These are phyloP conservation scores for Tupiocoris notatus DNA, from an alignment of 2,888 invertebrate genomes.

Conservation along the genomic window DNA sequence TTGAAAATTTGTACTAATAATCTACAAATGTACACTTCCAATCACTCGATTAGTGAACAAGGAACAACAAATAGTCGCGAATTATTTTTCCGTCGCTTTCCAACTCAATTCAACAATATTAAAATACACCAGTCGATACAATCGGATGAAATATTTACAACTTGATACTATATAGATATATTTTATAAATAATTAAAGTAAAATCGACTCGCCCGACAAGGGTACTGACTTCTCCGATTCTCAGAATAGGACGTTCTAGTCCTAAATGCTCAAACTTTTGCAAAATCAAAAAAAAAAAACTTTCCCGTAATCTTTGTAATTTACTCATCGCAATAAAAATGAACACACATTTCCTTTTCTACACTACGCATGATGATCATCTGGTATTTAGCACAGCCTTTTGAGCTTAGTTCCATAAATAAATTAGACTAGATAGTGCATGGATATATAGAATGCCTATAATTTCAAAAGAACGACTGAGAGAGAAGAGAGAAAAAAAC, in stretches of 20 bases:
- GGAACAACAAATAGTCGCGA: too few relatives aligned
- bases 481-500: conserved; percentile 7
- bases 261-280: too few relatives aligned
- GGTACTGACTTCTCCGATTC: neutral
- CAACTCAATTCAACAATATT: neutral
- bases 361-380: conserved; percentile 40
- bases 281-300: neutral
- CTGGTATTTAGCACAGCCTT: conserved; percentile 49
- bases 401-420: conserved; percentile 46
- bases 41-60: neutral
- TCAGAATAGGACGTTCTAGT: neutral
- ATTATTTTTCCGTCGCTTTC: neutral
- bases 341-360: neutral
- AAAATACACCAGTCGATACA: neutral
- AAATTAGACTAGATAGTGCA: conserved; percentile 47
- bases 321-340: neutral
- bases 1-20: neutral
- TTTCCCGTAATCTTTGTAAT: neutral
- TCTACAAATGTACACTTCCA: neutral
- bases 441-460: conserved; percentile 26
- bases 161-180: neutral
- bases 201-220: neutral
- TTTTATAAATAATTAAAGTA: neutral
- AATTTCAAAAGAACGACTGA: conserved; percentile 5
- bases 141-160: neutral